A percentile compares a stretch with the other conserved stretches of the same genome.
phyloP scores from a whole-genome alignment of 2,888 invertebrate genomes.

The Lasioglossum marginatum region DNA sequence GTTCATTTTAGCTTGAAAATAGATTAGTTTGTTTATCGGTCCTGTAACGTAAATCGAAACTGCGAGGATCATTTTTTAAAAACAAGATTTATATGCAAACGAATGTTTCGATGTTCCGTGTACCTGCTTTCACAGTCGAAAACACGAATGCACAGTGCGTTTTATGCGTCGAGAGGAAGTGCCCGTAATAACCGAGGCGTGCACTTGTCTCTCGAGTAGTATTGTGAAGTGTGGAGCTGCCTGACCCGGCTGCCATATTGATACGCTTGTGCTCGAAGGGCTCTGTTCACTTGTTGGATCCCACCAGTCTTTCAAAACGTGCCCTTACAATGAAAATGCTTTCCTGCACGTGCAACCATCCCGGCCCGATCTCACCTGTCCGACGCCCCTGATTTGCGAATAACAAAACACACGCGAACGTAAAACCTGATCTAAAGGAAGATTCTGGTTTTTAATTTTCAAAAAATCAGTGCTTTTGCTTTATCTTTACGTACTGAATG shows the following conservation, averaged over 20 bases:
- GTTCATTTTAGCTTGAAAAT: neutral
- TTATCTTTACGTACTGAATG: too few species aligned
- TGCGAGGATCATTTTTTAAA: neutral
- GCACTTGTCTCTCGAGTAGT: constrained; percentile 36
- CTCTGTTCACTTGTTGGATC: constrained; percentile 69
- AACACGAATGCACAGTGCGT: neutral
- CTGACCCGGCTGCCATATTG: constrained; percentile 38
- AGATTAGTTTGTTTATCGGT: neutral
- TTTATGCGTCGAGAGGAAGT: constrained; percentile 12
- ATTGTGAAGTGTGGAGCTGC: constrained; percentile 10
- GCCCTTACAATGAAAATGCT: constrained; percentile 58
- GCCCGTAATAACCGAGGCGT: constrained; percentile 28
- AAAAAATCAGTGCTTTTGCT: neutral
- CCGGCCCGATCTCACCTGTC: constrained; percentile 18
- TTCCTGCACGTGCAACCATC: constrained; percentile 44
- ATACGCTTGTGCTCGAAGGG: constrained; percentile 47
- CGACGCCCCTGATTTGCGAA: neutral
- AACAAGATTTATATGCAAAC: neutral
- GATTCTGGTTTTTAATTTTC: neutral
- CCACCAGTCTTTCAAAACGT: constrained; percentile 55
- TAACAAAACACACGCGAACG: neutral
- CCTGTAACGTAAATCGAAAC: neutral
- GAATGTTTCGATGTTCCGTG: too few species aligned
- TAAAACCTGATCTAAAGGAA: neutral
- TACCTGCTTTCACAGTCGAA: neutral